phyloP scores from a whole-genome alignment of 1,140 invertebrate genomes.

The Pseudobourletiella spinata region DNA sequence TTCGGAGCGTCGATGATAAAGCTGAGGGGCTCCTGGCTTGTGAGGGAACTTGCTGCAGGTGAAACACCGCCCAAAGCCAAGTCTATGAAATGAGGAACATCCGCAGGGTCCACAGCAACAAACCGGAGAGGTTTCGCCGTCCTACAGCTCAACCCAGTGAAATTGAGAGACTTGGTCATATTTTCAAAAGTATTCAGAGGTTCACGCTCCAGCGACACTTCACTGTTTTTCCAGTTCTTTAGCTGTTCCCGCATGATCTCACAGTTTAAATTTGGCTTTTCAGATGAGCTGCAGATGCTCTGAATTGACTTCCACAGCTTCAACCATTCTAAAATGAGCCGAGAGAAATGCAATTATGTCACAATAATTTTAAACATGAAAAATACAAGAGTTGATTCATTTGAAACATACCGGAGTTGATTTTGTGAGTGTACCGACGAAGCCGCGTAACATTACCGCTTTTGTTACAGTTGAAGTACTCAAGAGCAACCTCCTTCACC shows the following conservation, averaged over 20 bases:
- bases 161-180: conserved; percentile 22
- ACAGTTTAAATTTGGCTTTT: conserved; percentile 8
- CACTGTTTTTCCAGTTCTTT: conserved; percentile 26
- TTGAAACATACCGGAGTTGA: conserved; percentile 27
- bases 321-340: conserved; percentile 22
- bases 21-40: conserved; percentile 21
- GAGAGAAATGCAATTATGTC: not conserved
- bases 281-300: conserved; percentile 16
- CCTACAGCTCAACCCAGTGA: conserved; percentile 30
- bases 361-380: not conserved
- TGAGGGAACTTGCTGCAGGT: not conserved
- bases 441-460: conserved; percentile 33
- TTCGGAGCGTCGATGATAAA: conserved; percentile 34
- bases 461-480: conserved; percentile 36
- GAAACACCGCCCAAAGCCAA: conserved; percentile 20
- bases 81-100: conserved; percentile 32
- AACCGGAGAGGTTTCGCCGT: conserved; percentile 23
- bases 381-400: not conserved
- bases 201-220: conserved; percentile 18
- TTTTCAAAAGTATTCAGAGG: conserved; percentile 22
- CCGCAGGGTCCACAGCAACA: conserved; percentile 31
- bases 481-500: conserved; percentile 32
- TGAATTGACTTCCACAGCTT: conserved; percentile 24
- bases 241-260: conserved; percentile 22
- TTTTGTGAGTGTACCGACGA: conserved; percentile 27